Evolutionary conservation across 2,113 vertebrate species (phyloP), one percentile per base, ranked within the genome.

Genomic region (Circaetus gallicus): DNA sequence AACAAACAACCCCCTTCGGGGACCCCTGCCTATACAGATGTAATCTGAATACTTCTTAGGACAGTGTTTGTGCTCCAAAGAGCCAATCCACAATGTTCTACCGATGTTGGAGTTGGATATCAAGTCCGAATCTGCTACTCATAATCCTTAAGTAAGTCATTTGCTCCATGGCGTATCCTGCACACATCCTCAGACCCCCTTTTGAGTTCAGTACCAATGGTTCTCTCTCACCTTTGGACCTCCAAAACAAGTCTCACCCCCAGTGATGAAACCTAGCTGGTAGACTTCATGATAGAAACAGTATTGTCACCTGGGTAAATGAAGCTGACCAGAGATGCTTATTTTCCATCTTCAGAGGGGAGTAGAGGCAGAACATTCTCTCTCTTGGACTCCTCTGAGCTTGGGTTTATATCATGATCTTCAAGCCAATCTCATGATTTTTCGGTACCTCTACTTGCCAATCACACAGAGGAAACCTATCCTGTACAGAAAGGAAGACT

Each of bases 121-220:
- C 16, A 49, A 58, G 8, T 40, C 22, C 2, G 1, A 72, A 45
- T 38, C 47, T 87, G 36, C 73, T 67, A 16, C 9, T 40, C 10
- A 12, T 50, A 55, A 15, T 50, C 42, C 71, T 62, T 19, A 53
- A 65, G 8, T n/a, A 53, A 65, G 8, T n/a, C 4, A 31, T 50
- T 82, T 67, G 2, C 16, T 72, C 55, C 9, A 3, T 42, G 25
- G 34, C 5, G 7, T 40, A 21, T 36, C 9, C 20, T 69, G 28
- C n/a, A 32, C 9, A 29, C 0, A 0, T 58, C 40, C 36, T 67
- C 52, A 86, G 31, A 50, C 0, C 3, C 2, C 3, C 5, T 38
- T 70, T 36, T 0, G 2, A 40, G 31, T 34, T 72, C 20, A 36
- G 3, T 24, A 55, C 3, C 15, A 28, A 6, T 32, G 36, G 4